Evolutionary conservation across 2,113 vertebrate species (phyloP).

Genomic region (Otolemur garnettii): DNA sequence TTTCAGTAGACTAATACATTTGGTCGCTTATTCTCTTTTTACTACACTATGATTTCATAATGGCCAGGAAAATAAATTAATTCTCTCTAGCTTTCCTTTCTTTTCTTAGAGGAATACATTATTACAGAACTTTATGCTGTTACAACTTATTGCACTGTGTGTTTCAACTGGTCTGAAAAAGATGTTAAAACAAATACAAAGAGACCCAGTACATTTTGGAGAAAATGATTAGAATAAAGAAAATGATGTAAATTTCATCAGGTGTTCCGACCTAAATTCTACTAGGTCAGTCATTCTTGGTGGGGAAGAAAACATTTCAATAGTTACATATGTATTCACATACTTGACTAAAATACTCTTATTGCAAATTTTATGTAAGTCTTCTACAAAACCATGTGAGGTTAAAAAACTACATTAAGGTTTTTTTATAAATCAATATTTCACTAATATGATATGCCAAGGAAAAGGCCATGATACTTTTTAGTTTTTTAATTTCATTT

Average conservation of each 20-base stretch:
- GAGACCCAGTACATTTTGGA: not conserved
- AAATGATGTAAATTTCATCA: not conserved
- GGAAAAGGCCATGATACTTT: not conserved
- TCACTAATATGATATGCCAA: not conserved
- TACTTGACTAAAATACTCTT: not conserved
- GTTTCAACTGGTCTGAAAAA: conserved; percentile 40
- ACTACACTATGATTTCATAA: conserved; percentile 47
- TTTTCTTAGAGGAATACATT: conserved; percentile 66
- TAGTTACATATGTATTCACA: not conserved
- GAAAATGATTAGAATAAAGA: conserved; percentile 34
- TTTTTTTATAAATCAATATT: not conserved
- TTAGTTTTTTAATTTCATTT: not conserved
- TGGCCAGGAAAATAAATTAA: conserved; percentile 67
- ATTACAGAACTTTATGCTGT: conserved; percentile 60
- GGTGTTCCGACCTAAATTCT: not conserved
- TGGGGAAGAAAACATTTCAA: not conserved
- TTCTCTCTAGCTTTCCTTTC: not conserved
- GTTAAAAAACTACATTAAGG: not conserved
- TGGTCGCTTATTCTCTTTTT: conserved; percentile 42
- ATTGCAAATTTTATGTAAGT: not conserved
- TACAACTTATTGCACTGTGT: not conserved
- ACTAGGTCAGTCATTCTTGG: not conserved
- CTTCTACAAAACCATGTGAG: not conserved
- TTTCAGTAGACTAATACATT: conserved; percentile 12
- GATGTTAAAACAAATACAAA: conserved; percentile 43